Evolutionary conservation across 1,140 invertebrate genomes (phyloP).

Genomic region (Drosophila biarmipes): DNA sequence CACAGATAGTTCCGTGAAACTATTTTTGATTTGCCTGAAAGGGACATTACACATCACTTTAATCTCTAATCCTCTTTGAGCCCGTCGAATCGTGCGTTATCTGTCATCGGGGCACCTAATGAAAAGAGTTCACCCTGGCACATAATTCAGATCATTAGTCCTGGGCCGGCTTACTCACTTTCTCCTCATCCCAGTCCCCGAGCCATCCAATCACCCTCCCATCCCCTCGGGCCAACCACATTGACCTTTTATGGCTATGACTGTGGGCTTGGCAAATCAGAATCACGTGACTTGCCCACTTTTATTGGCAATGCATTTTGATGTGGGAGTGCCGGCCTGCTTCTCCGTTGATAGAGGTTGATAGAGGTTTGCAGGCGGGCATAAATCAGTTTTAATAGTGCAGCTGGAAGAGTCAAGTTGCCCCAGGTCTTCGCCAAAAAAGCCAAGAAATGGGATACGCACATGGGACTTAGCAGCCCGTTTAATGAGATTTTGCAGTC

Average conservation of each 20-base stretch:
- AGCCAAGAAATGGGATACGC: conserved; percentile 23
- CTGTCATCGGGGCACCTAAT: conserved; percentile 53
- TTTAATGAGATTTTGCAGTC: conserved; percentile 73
- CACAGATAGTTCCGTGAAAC: conserved; percentile 2
- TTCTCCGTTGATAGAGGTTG: conserved; percentile 15
- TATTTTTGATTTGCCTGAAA: conserved; percentile 11
- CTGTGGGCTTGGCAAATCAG: conserved; percentile 63
- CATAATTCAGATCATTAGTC: conserved; percentile 67
- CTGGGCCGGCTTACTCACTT: conserved; percentile 48
- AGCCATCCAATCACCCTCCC: neutral
- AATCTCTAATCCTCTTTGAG: conserved; percentile 40
- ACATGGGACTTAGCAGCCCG: conserved; percentile 50
- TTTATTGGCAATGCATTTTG: conserved; percentile 56
- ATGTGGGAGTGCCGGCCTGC: conserved; percentile 56
- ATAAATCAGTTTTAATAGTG: conserved; percentile 81
- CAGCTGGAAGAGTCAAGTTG: conserved; percentile 63
- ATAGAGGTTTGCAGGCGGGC: conserved; percentile 29
- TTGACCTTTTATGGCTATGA: conserved; percentile 72
- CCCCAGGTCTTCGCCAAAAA: conserved; percentile 45
- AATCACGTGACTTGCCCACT: conserved; percentile 79
- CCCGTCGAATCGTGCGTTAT: conserved; percentile 51
- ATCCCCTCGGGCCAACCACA: conserved; percentile 37
- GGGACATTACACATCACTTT: conserved; percentile 9
- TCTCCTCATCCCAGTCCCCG: neutral
- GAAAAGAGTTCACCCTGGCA: conserved; percentile 41